A percentile compares a stretch with the other conserved stretches of the same genome.
These are phyloP conservation scores for Dicaeum eximium DNA, from an alignment of 2,113 vertebrate genomes.

Conservation along the genomic window DNA sequence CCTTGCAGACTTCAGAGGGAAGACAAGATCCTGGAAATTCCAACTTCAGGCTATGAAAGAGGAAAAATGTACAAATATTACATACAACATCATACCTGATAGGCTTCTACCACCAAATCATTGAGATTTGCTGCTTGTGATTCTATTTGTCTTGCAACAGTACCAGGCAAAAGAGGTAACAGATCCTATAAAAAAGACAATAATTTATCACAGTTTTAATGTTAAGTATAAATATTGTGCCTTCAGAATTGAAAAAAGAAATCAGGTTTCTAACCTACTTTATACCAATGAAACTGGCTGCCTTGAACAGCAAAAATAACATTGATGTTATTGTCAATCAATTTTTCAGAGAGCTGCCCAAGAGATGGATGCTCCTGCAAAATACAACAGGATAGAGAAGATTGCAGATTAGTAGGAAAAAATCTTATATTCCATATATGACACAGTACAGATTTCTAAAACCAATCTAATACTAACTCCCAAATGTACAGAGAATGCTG, in stretches of 20 bases:
- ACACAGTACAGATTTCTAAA: neutral
- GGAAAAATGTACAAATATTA: neutral
- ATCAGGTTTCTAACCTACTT: constrained; percentile 80
- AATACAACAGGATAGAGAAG: constrained; percentile 12
- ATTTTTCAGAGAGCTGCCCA: constrained; percentile 89
- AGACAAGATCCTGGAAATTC: neutral
- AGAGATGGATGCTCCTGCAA: constrained; percentile 92
- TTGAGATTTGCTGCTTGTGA: constrained; percentile 92
- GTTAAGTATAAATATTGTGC: neutral
- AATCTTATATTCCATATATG: neutral
- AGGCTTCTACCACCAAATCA: constrained; percentile 89
- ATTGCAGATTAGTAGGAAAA: neutral
- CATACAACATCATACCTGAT: constrained; percentile 81
- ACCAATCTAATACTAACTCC: neutral
- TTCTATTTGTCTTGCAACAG: constrained; percentile 87
- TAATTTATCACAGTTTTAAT: neutral
- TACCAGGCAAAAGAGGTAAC: constrained; percentile 86
- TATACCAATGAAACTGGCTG: constrained; percentile 94
- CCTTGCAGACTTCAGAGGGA: neutral
- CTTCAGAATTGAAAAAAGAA: neutral
- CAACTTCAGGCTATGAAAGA: neutral
- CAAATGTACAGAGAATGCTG: neutral
- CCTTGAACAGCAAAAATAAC: constrained; percentile 94
- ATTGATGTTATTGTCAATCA: constrained; percentile 91
- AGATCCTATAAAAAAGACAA: constrained; percentile 76